Evolutionary conservation across 2,113 vertebrate species (phyloP).

Genomic region (Hyla sarda): DNA sequence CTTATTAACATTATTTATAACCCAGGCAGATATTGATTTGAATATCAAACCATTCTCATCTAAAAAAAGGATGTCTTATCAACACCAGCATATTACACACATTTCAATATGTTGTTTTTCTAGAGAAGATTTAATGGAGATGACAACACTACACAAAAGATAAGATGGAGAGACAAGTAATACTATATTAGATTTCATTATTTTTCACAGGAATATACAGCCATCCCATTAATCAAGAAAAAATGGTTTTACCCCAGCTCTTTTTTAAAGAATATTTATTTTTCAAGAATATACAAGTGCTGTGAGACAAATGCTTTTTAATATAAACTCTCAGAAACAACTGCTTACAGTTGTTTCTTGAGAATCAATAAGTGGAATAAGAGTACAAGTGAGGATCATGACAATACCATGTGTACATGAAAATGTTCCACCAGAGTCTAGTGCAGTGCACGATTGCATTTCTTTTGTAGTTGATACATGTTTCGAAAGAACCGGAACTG

Average conservation of each 20-base stretch:
- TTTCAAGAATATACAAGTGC: constrained; percentile 19
- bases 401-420: not conserved
- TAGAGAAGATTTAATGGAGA: constrained; percentile 40
- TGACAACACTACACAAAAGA: constrained; percentile 44
- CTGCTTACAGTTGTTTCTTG: not conserved
- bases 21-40: constrained; percentile 7
- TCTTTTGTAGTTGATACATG: not conserved
- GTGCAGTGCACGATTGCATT: not conserved
- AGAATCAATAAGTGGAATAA: constrained; percentile 37
- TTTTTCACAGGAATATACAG: constrained; percentile 29
- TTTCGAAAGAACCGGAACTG: no score
- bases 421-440: not conserved
- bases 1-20: constrained; percentile 29
- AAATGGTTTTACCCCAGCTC: not conserved
- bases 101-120: constrained; percentile 51
- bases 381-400: not conserved
- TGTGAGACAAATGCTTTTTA: constrained; percentile 21
- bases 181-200: constrained; percentile 41
- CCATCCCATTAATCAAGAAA: constrained; percentile 43
- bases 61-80: constrained; percentile 28
- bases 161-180: constrained; percentile 43
- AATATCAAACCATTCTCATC: constrained; percentile 42
- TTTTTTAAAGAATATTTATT: constrained; percentile 38
- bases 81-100: constrained; percentile 43
- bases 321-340: constrained; percentile 16